Percentiles rank a stretch among this genome's conserved stretches.
These are phyloP conservation scores for Saiga tatarica DNA, from an alignment of 2,113 vertebrate species.

Conservation along the genomic window DNA sequence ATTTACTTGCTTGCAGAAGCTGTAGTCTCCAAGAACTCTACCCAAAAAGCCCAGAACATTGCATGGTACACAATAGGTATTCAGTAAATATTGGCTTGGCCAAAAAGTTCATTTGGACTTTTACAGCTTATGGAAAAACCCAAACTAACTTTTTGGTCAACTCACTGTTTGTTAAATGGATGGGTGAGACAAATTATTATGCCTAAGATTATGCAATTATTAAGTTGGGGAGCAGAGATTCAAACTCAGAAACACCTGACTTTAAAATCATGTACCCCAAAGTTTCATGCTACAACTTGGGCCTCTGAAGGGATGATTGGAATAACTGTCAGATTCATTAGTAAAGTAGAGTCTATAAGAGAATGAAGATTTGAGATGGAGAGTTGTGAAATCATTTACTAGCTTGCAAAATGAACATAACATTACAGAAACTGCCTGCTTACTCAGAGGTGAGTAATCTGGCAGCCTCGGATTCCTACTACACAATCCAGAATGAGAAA, in stretches of 20 bases:
- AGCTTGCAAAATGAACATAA: slow-evolving; percentile 25
- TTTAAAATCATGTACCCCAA: slow-evolving; percentile 3
- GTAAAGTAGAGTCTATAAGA: neutral
- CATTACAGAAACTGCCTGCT: slow-evolving; percentile 8
- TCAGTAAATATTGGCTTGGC: neutral
- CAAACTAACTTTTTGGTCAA: neutral
- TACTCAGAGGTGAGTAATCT: slow-evolving; percentile 39
- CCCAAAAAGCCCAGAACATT: neutral
- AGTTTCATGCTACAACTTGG: neutral
- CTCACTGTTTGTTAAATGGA: neutral
- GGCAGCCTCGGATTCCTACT: neutral
- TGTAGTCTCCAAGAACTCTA: neutral
- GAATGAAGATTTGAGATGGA: neutral
- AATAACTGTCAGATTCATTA: neutral
- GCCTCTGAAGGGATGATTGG: neutral
- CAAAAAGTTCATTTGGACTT: neutral
- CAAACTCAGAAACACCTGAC: neutral
- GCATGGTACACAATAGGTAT: neutral
- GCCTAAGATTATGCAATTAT: neutral
- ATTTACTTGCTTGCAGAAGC: neutral
- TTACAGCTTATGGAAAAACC: neutral
- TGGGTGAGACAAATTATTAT: neutral
- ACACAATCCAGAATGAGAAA: slow-evolving; percentile 12
- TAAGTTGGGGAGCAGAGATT: neutral
- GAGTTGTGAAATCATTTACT: slow-evolving; percentile 15